Evolutionary conservation across 2,113 vertebrate species (phyloP).

Genomic region (Apaloderma vittatum): DNA sequence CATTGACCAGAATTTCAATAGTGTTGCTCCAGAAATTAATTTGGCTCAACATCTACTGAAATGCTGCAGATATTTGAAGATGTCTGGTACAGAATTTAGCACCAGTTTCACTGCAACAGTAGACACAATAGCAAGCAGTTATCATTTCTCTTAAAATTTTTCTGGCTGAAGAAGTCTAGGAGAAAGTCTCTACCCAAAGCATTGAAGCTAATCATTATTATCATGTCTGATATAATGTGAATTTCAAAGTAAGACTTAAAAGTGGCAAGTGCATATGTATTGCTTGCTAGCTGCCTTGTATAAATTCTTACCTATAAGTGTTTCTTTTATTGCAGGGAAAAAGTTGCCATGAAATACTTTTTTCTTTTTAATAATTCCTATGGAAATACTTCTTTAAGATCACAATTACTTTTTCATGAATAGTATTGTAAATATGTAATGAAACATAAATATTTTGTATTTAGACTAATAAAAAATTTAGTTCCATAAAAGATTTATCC

Average conservation of each 20-base stretch:
- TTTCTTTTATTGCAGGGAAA: background rate
- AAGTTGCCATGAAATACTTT: background rate
- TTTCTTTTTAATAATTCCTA: slow-evolving; percentile 28
- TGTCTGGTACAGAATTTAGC: background rate
- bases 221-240: background rate
- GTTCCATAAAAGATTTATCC: slow-evolving; percentile 60
- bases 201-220: background rate
- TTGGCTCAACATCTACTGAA: background rate
- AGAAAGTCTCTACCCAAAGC: background rate
- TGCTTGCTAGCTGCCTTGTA: background rate
- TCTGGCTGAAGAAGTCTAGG: background rate
- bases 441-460: slow-evolving; percentile 70
- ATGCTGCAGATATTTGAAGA: background rate
- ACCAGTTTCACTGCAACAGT: background rate
- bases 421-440: slow-evolving; percentile 64
- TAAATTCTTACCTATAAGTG: background rate
- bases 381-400: slow-evolving; percentile 54
- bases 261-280: background rate
- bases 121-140: background rate
- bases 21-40: slow-evolving; percentile 12
- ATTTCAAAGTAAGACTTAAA: slow-evolving; percentile 14
- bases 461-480: slow-evolving; percentile 69
- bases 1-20: background rate
- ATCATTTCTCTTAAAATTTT: background rate
- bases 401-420: slow-evolving; percentile 62